A percentile compares a stretch with the other conserved stretches of the same genome.
Evolutionary conservation across 1,140 invertebrate species (phyloP).

Genomic region (Stratiolaelaps scimitus): DNA sequence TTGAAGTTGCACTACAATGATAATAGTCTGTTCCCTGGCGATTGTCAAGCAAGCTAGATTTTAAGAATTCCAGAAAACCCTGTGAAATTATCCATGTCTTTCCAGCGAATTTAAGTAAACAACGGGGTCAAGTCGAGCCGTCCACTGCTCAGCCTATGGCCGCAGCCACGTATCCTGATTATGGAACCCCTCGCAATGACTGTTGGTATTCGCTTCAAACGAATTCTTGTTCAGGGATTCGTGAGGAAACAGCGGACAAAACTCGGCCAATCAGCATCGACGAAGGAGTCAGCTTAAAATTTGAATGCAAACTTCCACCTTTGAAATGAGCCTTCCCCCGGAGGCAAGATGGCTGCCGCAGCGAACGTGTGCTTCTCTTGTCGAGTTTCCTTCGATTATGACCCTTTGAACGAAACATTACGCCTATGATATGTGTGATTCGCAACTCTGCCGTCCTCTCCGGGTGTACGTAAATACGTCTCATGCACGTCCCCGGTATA

Average conservation of each 20-base stretch:
- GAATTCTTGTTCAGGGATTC: background rate
- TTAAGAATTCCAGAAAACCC: too few relatives aligned
- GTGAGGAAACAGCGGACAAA: background rate
- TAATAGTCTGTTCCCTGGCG: too few relatives aligned
- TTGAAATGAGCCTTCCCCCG: background rate
- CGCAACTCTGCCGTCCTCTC: too few relatives aligned
- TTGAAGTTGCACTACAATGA: too few relatives aligned
- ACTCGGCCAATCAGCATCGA: background rate
- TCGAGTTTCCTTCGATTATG: background rate
- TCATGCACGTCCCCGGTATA: background rate
- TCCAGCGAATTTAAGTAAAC: too few relatives aligned
- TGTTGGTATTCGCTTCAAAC: background rate
- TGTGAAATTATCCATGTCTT: too few relatives aligned
- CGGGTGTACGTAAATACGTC: too few relatives aligned
- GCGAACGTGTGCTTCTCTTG: background rate
- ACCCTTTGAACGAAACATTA: too few relatives aligned
- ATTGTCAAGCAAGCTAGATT: too few relatives aligned
- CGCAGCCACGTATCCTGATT: background rate
- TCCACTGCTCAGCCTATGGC: background rate
- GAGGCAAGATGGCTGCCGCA: slow-evolving; percentile 7
- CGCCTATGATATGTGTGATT: too few relatives aligned
- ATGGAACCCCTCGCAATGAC: background rate
- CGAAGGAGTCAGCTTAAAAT: background rate
- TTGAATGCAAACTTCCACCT: background rate
- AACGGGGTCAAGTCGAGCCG: background rate